phyloP scores from a whole-genome alignment of 2,888 invertebrate species.

The Cabera pusaria region DNA sequence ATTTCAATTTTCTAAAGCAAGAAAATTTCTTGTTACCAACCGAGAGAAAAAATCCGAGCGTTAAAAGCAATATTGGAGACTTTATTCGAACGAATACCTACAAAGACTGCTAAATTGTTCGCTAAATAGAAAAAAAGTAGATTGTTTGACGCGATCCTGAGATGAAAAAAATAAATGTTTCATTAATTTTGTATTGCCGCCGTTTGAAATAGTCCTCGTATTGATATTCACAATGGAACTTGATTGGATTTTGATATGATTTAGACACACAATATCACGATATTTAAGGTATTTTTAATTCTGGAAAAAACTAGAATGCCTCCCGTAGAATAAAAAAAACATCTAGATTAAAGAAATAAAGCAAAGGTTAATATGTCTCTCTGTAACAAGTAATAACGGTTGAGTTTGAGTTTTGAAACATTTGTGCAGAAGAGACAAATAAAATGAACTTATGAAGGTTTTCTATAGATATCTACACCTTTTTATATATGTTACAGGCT shows the following conservation, averaged over 20 bases:
- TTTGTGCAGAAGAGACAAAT: no score
- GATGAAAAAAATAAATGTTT: constrained; percentile 14
- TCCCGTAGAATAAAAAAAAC: no score
- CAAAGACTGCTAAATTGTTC: constrained; percentile 37
- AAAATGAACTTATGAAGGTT: no score
- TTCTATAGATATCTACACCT: no score
- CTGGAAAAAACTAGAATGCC: no score
- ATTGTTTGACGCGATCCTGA: constrained; percentile 21
- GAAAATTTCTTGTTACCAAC: constrained; percentile 39
- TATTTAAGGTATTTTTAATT: no score
- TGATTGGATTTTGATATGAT: constrained; percentile 3
- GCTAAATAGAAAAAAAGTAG: constrained; percentile 30
- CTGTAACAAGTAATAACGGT: no score
- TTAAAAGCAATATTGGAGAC: constrained; percentile 38
- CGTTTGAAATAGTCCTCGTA: constrained; percentile 6
- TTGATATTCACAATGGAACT: constrained; percentile 1
- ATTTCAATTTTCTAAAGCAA: constrained; percentile 43
- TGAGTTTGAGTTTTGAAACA: no score
- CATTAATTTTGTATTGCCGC: constrained; percentile 19
- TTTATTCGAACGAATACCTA: constrained; percentile 34
- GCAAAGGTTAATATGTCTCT: no score
- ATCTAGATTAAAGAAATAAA: no score
- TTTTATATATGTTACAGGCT: no score
- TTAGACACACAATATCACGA: no score
- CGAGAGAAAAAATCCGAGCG: constrained; percentile 33